phyloP scores from a whole-genome alignment of 1,140 invertebrate species.

The Anoplolepis gracilipes region DNA sequence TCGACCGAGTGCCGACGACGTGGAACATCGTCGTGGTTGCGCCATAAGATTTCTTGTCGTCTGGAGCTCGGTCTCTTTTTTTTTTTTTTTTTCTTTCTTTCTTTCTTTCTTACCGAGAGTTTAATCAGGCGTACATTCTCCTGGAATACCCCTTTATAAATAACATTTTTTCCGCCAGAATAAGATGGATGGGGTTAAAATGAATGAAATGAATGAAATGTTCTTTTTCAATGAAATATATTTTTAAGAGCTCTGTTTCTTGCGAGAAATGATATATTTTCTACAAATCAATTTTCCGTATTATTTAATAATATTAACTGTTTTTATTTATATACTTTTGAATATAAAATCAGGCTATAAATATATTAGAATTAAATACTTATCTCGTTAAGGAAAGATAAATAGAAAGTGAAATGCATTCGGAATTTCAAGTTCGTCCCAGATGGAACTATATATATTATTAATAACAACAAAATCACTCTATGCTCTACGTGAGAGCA shows the following conservation, averaged over 20 bases:
- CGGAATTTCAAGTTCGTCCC: constrained; percentile 18
- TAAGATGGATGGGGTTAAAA: neutral
- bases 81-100: too few relatives aligned
- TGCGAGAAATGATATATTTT: neutral
- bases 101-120: constrained; percentile 37
- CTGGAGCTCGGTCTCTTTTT: neutral
- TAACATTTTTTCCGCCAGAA: constrained; percentile 5
- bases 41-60: constrained; percentile 73
- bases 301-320: neutral
- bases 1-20: constrained; percentile 73
- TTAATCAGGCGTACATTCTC: constrained; percentile 25
- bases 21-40: constrained; percentile 70
- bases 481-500: neutral
- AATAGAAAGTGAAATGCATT: neutral
- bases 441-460: constrained; percentile 13
- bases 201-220: constrained; percentile 25
- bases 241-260: neutral
- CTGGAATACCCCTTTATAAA: constrained; percentile 30
- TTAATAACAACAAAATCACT: constrained; percentile 3
- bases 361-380: neutral
- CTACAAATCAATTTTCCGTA: neutral
- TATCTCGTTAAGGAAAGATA: neutral
- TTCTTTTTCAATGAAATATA: constrained; percentile 5
- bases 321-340: neutral
- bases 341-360: neutral